Conservation (phyloP, 2,113 vertebrate species). For the Malurus melanocephalus region DNA sequence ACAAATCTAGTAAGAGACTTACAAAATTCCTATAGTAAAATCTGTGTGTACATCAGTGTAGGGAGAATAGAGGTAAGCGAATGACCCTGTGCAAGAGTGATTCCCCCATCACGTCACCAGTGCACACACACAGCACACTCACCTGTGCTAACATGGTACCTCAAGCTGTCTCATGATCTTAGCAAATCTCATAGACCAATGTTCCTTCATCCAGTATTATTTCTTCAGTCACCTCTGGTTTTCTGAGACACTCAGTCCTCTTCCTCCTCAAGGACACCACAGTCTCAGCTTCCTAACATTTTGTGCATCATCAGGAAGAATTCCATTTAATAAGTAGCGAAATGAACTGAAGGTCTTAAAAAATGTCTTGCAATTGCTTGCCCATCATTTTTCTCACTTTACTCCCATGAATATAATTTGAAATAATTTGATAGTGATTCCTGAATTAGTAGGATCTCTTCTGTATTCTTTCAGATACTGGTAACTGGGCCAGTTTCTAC, state of each 20-base stretch:
- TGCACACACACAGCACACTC: accelerated
- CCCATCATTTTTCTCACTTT: background rate
- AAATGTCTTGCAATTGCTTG: background rate
- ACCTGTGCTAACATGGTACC: background rate
- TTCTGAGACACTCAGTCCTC: background rate
- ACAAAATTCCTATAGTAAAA: background rate
- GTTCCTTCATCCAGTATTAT: background rate
- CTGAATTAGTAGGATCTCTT: background rate
- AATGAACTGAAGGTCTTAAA: background rate
- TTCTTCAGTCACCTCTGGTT: background rate
- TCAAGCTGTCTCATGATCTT: background rate
- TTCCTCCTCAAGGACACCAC: background rate
- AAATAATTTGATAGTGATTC: background rate
- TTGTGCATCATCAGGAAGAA: background rate
- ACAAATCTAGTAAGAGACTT: background rate
- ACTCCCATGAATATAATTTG: background rate
- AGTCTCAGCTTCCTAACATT: background rate
- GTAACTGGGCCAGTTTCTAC: background rate
- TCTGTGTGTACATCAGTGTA: background rate
- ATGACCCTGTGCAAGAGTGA: accelerated
- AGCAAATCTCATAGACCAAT: background rate
- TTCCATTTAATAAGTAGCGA: background rate
- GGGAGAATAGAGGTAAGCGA: background rate
- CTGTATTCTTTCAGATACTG: background rate
- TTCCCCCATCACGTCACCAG: background rate